Evolutionary conservation across 2,888 invertebrate species (phyloP).

Genomic region (Pteria penguin): DNA sequence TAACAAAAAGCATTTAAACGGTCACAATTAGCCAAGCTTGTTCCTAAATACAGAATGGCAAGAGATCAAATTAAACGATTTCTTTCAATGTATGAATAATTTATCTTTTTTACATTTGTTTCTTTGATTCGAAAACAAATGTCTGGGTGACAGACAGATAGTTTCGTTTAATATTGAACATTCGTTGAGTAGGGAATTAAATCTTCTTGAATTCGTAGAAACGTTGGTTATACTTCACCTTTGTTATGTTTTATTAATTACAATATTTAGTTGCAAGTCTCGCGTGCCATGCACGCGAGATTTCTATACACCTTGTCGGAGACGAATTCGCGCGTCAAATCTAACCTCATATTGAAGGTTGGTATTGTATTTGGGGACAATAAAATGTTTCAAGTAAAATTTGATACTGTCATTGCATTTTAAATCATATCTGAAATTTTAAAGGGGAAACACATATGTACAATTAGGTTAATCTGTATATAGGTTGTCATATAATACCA

Average conservation of each 20-base stretch:
- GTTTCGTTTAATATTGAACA: constrained; percentile 4
- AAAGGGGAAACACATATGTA: too few species aligned
- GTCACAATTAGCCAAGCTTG: background rate
- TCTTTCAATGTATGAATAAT: constrained; percentile 33
- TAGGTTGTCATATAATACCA: too few species aligned
- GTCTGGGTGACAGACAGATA: constrained; percentile 17
- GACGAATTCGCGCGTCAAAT: too few species aligned
- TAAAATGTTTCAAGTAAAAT: too few species aligned
- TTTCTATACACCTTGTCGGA: too few species aligned
- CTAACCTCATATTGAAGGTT: too few species aligned
- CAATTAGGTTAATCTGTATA: too few species aligned
- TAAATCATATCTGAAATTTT: too few species aligned
- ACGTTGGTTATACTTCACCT: background rate
- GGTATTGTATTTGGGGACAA: too few species aligned
- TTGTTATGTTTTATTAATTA: background rate
- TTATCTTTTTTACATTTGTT: constrained; percentile 8
- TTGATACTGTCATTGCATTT: too few species aligned
- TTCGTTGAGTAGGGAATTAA: constrained; percentile 16
- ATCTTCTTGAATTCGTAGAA: constrained; percentile 9
- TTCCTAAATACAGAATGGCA: background rate
- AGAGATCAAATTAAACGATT: constrained; percentile 32
- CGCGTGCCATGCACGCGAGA: background rate
- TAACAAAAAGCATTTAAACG: constrained; percentile 3
- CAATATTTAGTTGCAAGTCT: background rate
- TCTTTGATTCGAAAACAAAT: constrained; percentile 9